Evolutionary conservation across 2,113 vertebrate genomes (phyloP), one percentile per base, ranked within the genome.

Genomic region (Acanthisitta chloris): DNA sequence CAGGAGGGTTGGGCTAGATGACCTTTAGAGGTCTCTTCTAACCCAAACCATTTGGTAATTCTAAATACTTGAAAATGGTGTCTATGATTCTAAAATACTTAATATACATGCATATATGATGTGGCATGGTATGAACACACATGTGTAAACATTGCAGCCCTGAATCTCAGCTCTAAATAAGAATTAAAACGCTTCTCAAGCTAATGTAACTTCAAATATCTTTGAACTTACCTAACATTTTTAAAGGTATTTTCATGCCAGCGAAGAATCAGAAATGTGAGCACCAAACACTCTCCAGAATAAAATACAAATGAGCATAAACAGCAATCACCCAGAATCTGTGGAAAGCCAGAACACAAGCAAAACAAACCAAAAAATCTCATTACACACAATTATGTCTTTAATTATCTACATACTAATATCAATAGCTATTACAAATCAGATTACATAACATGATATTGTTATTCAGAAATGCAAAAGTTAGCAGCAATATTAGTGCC

Each of bases 281-380:
- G 82, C 49, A 98, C 77, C 66, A 99, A 97, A 55, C 96, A 95
- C 24, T 98, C 96, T 3, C 92, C 98, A 91, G 97, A 98, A 90
- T 97, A 99, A 97, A 99, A 99, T 31, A 98, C 90, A 96, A 99
- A 99, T 5, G 98, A 98, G 66, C 98, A 99, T 42, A 99, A 96
- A 95, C 99, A 99, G 88, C 97, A 97, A 73, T 99, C 99, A 49
- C 99, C 99, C 65, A 99, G 77, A 52, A 98, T 88, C 99, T 99
- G 94, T 25, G 66, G 70, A 59, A 70, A 59, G 46, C 38, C 14
- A 6, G 21, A 31, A 55, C 9, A 74, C 4, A 10, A 34, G 8
- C 28, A 80, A 31, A 80, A 54, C 5, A 74, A 86, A 14, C 10
- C 3, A 23, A 4, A 80, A 80, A 82, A 15, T 2, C 25, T 72